Evolutionary conservation across 2,888 invertebrate species (phyloP).

Genomic region (Phrixothrix hirtus): DNA sequence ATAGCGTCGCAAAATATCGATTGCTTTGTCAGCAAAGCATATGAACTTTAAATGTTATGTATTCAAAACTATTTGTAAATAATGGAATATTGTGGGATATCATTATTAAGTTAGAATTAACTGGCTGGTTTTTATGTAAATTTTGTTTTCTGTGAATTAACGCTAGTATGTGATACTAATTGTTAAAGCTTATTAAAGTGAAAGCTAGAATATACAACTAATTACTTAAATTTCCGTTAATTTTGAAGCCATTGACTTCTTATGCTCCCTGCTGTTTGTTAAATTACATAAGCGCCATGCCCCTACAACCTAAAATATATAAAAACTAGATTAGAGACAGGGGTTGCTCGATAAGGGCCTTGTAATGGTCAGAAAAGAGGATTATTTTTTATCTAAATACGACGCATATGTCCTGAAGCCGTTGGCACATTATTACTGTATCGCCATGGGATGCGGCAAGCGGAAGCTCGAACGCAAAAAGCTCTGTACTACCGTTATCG

Average conservation of each 20-base stretch:
- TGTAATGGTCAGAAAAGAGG: slow-evolving; percentile 52
- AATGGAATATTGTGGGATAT: no score
- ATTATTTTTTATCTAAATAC: slow-evolving; percentile 53
- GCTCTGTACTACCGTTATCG: slow-evolving; percentile 31
- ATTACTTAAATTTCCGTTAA: no score
- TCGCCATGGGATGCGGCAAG: slow-evolving; percentile 30
- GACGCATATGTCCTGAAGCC: slow-evolving; percentile 47
- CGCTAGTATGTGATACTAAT: no score
- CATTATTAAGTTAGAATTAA: no score
- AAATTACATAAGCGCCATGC: slow-evolving; percentile 8
- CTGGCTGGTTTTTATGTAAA: no score
- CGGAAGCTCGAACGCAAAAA: slow-evolving; percentile 25
- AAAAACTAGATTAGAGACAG: slow-evolving; percentile 32
- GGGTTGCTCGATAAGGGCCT: slow-evolving; percentile 42
- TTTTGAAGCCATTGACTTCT: slow-evolving; percentile 7
- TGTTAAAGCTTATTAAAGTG: no score
- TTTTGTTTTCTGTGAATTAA: no score
- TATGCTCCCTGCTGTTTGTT: slow-evolving; percentile 3
- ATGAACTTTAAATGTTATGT: no score
- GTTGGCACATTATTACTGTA: slow-evolving; percentile 42
- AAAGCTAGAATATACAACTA: no score
- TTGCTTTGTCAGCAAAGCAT: no score
- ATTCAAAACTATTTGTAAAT: not conserved
- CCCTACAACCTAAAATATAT: slow-evolving; percentile 12
- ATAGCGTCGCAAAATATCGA: no score